Evolutionary conservation across 2,888 invertebrate genomes (phyloP).

Genomic region (Drosophila helvetica): DNA sequence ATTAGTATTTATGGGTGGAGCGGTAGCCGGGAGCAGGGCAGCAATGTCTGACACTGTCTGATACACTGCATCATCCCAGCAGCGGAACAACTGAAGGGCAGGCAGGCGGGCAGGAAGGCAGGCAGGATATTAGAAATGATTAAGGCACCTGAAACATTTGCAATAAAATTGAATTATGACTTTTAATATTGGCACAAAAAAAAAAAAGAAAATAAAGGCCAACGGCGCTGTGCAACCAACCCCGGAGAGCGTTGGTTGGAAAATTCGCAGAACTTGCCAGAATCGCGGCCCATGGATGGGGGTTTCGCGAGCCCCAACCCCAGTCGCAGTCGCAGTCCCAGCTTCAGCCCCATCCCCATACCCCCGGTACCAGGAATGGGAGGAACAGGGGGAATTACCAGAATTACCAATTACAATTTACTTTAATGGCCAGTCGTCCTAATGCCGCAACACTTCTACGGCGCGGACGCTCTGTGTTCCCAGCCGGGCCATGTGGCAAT

Average conservation of each 20-base stretch:
- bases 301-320: too few species aligned
- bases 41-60: slow-evolving; percentile 6
- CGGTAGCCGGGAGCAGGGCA: slow-evolving; percentile 51
- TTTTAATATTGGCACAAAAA: slow-evolving; percentile 69
- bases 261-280: slow-evolving; percentile 17
- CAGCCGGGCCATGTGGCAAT: slow-evolving; percentile 77
- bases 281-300: too few species aligned
- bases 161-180: slow-evolving; percentile 83
- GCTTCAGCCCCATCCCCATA: neutral
- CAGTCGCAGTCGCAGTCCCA: neutral
- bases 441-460: slow-evolving; percentile 19
- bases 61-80: neutral
- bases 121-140: slow-evolving; percentile 81
- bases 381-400: neutral
- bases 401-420: slow-evolving; percentile 74
- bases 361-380: neutral
- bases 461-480: slow-evolving; percentile 31
- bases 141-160: slow-evolving; percentile 82
- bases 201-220: slow-evolving; percentile 10
- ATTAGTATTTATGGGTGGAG: slow-evolving; percentile 83
- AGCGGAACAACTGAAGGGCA: slow-evolving; percentile 5
- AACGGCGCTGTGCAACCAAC: slow-evolving; percentile 4
- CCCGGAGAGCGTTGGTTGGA: neutral
- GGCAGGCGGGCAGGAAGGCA: slow-evolving; percentile 33
- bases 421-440: slow-evolving; percentile 60